Evolutionary conservation across 2,797 vertebrate species (phyloP).

Genomic region (Sphaeramia orbicularis): DNA sequence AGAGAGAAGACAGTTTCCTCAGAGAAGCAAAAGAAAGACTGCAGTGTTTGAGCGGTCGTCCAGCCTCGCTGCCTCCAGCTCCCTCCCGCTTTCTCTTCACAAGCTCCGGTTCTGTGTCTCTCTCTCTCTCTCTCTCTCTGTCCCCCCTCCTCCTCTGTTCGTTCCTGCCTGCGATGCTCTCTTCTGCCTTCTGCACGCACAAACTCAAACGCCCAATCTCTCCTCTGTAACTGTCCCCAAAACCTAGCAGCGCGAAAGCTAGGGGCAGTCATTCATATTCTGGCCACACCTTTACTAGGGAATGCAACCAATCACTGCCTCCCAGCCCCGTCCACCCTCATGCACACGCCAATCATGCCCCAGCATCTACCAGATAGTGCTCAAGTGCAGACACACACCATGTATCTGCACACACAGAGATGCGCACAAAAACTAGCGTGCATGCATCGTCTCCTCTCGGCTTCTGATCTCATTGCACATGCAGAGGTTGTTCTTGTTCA

Average conservation of each 20-base stretch:
- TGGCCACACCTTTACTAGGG: conserved; percentile 74
- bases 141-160: conserved; percentile 36
- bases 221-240: conserved; percentile 72
- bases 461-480: conserved; percentile 69
- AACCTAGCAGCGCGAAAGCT: conserved; percentile 67
- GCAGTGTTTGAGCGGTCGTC: conserved; percentile 82
- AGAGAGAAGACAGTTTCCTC: conserved; percentile 74
- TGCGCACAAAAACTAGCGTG: conserved; percentile 46
- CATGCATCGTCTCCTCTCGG: conserved; percentile 44
- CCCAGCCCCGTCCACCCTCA: conserved; percentile 63
- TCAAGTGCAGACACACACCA: conserved; percentile 7
- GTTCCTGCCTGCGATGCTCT: conserved; percentile 32
- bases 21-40: conserved; percentile 80
- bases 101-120: conserved; percentile 60
- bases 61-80: conserved; percentile 79
- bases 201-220: conserved; percentile 69
- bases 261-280: conserved; percentile 77
- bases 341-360: conserved; percentile 52
- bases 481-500: conserved; percentile 65
- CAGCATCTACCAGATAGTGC: conserved; percentile 50
- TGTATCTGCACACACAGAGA: not conserved
- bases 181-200: conserved; percentile 51
- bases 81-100: conserved; percentile 69
- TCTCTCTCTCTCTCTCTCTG: conserved; percentile 52
- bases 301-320: conserved; percentile 73